Evolutionary conservation across 1,140 invertebrate genomes (phyloP).

Genomic region (Lerema accius): DNA sequence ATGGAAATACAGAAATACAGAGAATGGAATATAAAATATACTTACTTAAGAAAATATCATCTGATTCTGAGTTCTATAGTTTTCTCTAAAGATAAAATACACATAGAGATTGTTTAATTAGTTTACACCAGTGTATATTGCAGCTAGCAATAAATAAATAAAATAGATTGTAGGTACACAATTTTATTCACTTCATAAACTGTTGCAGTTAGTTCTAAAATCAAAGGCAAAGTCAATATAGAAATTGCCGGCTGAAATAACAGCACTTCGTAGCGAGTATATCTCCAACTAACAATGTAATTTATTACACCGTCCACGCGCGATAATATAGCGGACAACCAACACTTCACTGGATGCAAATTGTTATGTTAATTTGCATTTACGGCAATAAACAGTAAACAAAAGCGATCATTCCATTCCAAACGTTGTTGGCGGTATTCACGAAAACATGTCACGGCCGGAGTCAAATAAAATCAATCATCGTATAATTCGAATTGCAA

Average conservation of each 20-base stretch:
- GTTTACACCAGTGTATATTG: no score
- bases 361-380: slow-evolving; percentile 6
- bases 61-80: no score
- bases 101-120: no score
- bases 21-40: no score
- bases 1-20: no score
- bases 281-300: background rate
- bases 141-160: no score
- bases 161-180: no score
- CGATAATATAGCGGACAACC: background rate
- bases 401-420: slow-evolving; percentile 4
- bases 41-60: no score
- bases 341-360: slow-evolving; percentile 4
- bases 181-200: no score
- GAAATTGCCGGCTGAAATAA: background rate
- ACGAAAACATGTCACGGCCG: background rate
- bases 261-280: background rate
- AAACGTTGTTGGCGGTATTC: slow-evolving; percentile 3
- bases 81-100: no score
- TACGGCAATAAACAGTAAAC: slow-evolving; percentile 4
- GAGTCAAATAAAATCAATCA: background rate
- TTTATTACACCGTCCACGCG: background rate
- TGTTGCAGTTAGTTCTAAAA: no score
- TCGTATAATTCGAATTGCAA: background rate
- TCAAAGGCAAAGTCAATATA: background rate